Conservation (phyloP, 1,140 invertebrate species). For the Pseudomyrmex flavicornis region DNA sequence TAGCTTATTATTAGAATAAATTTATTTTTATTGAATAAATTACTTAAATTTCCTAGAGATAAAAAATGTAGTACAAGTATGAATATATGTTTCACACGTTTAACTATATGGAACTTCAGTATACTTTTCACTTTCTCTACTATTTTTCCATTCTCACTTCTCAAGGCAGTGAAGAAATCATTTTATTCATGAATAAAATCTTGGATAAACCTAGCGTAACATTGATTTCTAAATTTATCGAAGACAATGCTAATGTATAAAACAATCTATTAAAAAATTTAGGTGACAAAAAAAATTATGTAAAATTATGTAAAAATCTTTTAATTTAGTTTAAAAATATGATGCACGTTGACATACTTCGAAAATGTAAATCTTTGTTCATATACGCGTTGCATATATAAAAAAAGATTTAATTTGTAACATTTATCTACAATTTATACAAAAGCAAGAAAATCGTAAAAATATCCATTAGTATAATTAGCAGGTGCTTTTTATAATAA, state of each 20-base stretch:
- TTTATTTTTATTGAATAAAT: background rate
- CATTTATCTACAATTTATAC: conserved; percentile 9
- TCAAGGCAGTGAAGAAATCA: background rate
- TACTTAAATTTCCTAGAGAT: conserved; percentile 2
- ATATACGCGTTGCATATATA: background rate
- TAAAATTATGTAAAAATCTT: conserved; percentile 28
- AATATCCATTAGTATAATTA: background rate
- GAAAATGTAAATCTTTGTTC: background rate
- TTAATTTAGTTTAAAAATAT: conserved; percentile 25
- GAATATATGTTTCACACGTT: background rate
- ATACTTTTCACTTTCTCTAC: background rate
- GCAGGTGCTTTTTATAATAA: background rate
- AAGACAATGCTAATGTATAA: background rate
- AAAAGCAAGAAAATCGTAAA: conserved; percentile 6
- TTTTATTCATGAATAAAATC: background rate
- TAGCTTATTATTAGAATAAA: conserved; percentile 21
- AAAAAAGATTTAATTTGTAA: background rate
- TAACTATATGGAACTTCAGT: background rate
- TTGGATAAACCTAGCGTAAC: background rate
- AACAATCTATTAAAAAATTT: conserved; percentile 10
- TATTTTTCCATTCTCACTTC: background rate
- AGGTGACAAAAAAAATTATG: no score
- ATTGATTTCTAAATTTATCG: conserved; percentile 7
- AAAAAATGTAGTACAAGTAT: background rate
- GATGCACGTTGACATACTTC: background rate